A percentile compares a stretch with the other conserved stretches of the same genome.
Evolutionary conservation across 2,797 vertebrate species (phyloP).

Genomic region (Periparus ater): DNA sequence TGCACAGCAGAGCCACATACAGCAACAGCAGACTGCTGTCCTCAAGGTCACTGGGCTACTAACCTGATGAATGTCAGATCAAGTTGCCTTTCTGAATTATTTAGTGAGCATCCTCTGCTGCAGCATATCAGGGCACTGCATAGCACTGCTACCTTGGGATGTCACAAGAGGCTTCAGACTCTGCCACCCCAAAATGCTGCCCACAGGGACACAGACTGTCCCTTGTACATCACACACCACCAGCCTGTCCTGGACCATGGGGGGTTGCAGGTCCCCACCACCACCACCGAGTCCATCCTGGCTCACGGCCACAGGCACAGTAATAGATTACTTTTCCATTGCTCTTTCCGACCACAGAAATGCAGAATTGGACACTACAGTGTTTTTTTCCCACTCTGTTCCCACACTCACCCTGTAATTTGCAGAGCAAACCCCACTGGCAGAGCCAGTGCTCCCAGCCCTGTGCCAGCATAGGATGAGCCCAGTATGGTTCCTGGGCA

Average conservation of each 20-base stretch:
- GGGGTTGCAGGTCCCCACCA: background rate
- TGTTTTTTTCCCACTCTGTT: fast-evolving
- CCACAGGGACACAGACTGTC: background rate
- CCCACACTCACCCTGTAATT: background rate
- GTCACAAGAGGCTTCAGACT: background rate
- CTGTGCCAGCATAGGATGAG: background rate
- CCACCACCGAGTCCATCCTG: background rate
- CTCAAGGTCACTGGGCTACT: slow-evolving; percentile 31
- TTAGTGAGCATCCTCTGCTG: slow-evolving; percentile 40
- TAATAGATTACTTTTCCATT: background rate
- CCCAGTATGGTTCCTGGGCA: background rate
- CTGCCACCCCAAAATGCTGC: background rate
- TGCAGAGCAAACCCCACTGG: background rate
- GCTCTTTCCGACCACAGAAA: slow-evolving; percentile 13
- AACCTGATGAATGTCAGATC: slow-evolving; percentile 50
- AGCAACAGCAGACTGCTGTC: background rate
- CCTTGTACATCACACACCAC: fast-evolving
- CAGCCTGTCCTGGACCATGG: background rate
- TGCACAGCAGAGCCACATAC: background rate
- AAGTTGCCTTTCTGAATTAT: slow-evolving; percentile 64
- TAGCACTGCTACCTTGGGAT: background rate
- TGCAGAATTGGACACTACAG: background rate
- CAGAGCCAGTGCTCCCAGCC: background rate
- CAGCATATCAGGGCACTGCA: background rate
- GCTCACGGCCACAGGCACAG: background rate